phyloP scores from a whole-genome alignment of 2,113 vertebrate species.

The Oryzias woworae region DNA sequence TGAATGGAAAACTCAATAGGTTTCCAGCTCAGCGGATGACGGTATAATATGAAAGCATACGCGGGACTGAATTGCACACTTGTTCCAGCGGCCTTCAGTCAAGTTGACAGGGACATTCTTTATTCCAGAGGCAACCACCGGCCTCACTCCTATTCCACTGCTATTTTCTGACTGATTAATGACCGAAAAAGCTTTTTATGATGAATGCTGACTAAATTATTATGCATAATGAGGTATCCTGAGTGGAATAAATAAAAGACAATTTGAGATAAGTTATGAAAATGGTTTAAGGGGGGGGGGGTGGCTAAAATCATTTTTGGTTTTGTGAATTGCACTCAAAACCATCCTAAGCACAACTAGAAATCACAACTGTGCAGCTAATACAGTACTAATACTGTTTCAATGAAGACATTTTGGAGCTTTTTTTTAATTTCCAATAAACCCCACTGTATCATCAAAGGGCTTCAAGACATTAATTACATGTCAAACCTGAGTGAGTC shows the following conservation, averaged over 20 bases:
- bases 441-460: too few relatives aligned
- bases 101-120: slow-evolving; percentile 9
- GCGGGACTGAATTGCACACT: slow-evolving; percentile 17
- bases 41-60: slow-evolving; percentile 15
- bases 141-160: slow-evolving; percentile 1
- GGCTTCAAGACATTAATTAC: too few relatives aligned
- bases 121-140: slow-evolving; percentile 7
- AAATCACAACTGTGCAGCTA: too few relatives aligned
- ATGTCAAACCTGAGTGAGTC: too few relatives aligned
- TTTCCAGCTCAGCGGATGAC: not conserved
- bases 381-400: too few relatives aligned
- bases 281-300: not conserved
- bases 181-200: not conserved
- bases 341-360: too few relatives aligned
- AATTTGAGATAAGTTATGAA: not conserved
- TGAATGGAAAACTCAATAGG: slow-evolving; percentile 9
- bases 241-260: slow-evolving; percentile 4
- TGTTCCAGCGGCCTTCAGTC: slow-evolving; percentile 8
- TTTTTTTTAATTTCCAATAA: too few relatives aligned
- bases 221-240: slow-evolving; percentile 1
- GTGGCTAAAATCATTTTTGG: not conserved
- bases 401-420: too few relatives aligned
- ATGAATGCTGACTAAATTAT: slow-evolving; percentile 1
- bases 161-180: slow-evolving; percentile 1
- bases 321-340: too few relatives aligned